Base-by-base conservation (phyloP, 2,888 invertebrate species). In the Vanessa cardui region DNA sequence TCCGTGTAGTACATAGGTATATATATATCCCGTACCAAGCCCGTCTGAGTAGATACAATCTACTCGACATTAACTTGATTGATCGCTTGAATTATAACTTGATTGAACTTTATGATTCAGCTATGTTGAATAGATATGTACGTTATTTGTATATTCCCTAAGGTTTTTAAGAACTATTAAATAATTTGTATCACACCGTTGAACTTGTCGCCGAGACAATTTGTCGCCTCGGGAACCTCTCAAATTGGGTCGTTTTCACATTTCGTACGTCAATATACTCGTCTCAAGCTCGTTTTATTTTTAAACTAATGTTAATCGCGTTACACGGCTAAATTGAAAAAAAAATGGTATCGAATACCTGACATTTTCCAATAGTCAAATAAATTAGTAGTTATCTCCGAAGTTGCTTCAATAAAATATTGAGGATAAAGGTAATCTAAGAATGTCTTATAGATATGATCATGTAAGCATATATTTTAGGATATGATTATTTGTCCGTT, bases 171-270 rank as follows among this genome's bases (percentile, higher is more conserved):
- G n/a, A n/a, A 6, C 54, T 26, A 9, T 58, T 21, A 64, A 50
- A 45, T 60, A 64, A 64, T 70, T 68, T 54, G 39, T 31, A 69
- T 58, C 74, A 73, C 74, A 73, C 74, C 74, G 75, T 76, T 78
- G 72, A 72, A 75, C 75, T 73, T 73, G 77, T 81, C 79, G 80
- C 78, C 75, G 78, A 78, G 74, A 77, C 78, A 77, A 83, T 85
- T 84, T 81, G 69, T 74, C 78, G 78, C 79, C 79, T 80, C 74
- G 74, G 77, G 77, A 74, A 78, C 74, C 68, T 71, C 75, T 75
- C 76, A 81, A 85, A 85, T 83, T 84, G 82, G 80, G 81, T 79
- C 77, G 76, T 73, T 75, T 73, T 72, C 73, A 70, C 39, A 52
- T 52, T 18, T 50, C 46, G 46, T 15, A 15, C 50, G 21, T 62